These are phyloP conservation scores for Panulirus ornatus DNA, from an alignment of 1,140 invertebrate species.

Conservation along the genomic window DNA sequence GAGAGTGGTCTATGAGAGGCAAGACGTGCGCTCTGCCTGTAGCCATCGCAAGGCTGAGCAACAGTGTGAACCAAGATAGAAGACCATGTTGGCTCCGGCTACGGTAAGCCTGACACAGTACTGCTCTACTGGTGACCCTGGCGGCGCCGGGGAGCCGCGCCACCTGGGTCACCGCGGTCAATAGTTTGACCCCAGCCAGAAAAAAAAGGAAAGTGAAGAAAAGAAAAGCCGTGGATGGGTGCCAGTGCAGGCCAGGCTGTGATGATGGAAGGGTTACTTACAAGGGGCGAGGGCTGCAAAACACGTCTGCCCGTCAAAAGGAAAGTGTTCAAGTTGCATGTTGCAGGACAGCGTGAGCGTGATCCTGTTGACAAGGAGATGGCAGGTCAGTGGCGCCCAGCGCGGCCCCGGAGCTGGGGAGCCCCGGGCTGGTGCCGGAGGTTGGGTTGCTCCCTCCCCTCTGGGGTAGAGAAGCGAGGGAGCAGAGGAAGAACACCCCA, in stretches of 20 bases:
- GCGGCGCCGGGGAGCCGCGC: neutral
- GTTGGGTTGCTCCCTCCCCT: too few species aligned
- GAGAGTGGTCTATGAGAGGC: too few species aligned
- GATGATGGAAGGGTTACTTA: slow-evolving; percentile 29
- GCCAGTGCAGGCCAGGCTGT: neutral
- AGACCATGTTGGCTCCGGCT: too few species aligned
- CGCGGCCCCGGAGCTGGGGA: too few species aligned
- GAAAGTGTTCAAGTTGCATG: slow-evolving; percentile 51
- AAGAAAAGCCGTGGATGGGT: neutral
- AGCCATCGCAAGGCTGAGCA: neutral
- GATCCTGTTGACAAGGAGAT: slow-evolving; percentile 29
- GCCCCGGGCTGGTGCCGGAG: too few species aligned
- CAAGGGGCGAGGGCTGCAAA: slow-evolving; percentile 30
- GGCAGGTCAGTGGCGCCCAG: neutral
- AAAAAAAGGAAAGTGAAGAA: neutral
- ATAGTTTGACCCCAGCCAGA: too few species aligned
- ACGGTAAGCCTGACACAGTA: too few species aligned
- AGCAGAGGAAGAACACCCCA: too few species aligned
- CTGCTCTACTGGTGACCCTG: neutral
- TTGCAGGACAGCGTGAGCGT: slow-evolving; percentile 54
- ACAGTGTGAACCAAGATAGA: too few species aligned
- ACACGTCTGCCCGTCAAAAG: slow-evolving; percentile 53
- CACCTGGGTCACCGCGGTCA: neutral
- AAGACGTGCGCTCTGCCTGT: neutral
- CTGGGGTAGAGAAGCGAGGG: too few species aligned